These are phyloP conservation scores for Anguilla anguilla DNA, from an alignment of 2,797 vertebrate genomes.

Conservation along the genomic window DNA sequence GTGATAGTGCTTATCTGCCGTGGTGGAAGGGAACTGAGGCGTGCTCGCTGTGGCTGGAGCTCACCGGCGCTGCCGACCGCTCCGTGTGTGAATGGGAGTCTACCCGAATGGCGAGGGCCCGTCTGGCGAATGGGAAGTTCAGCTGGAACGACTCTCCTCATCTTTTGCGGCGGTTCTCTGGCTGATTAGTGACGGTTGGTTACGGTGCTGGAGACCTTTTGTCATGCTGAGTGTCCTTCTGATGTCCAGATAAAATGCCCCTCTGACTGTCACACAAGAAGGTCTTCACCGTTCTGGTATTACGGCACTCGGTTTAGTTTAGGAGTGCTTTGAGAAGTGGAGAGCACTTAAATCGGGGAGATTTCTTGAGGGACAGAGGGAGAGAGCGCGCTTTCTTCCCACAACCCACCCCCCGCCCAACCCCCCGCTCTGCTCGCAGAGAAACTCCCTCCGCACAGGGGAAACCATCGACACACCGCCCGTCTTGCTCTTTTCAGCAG, in stretches of 20 bases:
- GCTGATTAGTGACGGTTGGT: background rate
- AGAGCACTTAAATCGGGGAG: background rate
- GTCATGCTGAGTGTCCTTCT: background rate
- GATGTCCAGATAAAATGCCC: background rate
- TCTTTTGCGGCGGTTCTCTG: background rate
- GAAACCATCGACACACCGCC: background rate
- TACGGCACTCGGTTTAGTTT: background rate
- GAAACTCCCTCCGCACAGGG: background rate
- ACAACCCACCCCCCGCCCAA: background rate
- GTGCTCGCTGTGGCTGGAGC: background rate
- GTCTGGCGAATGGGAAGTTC: background rate
- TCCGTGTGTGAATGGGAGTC: background rate
- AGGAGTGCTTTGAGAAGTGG: background rate
- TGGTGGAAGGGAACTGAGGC: background rate
- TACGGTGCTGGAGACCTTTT: background rate
- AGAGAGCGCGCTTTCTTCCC: background rate
- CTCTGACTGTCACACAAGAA: background rate
- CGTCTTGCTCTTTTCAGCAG: background rate
- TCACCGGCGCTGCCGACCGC: background rate
- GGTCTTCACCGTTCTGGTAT: too few species aligned
- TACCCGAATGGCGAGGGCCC: background rate
- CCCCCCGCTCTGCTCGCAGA: background rate
- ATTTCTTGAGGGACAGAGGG: background rate
- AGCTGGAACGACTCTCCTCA: background rate
- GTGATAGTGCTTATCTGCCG: background rate